phyloP scores from a whole-genome alignment of 2,113 vertebrate genomes.

The Pleuronectes platessa region DNA sequence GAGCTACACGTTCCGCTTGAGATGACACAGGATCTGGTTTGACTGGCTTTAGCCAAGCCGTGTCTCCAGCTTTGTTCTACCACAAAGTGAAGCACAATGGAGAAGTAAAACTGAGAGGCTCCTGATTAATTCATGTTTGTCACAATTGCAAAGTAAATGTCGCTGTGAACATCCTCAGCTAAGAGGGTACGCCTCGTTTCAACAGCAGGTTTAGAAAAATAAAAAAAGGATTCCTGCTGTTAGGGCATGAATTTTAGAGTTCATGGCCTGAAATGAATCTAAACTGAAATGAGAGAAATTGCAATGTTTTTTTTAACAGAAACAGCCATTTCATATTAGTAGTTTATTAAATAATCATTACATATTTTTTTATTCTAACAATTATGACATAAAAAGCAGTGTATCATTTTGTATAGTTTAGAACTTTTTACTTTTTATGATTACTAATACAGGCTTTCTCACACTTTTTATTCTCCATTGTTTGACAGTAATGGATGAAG shows the following conservation, averaged over 20 bases:
- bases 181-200: constrained; percentile 20
- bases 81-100: constrained; percentile 42
- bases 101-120: constrained; percentile 47
- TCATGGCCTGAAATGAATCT: background rate
- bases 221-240: constrained; percentile 18
- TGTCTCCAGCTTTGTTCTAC: constrained; percentile 68
- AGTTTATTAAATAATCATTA: constrained; percentile 6
- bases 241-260: constrained; percentile 12
- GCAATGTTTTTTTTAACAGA: background rate
- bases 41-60: constrained; percentile 59
- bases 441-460: constrained; percentile 41
- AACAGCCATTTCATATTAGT: background rate
- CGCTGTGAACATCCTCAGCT: constrained; percentile 59
- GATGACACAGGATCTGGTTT: constrained; percentile 54
- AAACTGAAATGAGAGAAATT: constrained; percentile 1
- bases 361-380: background rate
- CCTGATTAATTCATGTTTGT: constrained; percentile 77
- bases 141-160: constrained; percentile 70
- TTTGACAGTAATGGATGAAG: constrained; percentile 93
- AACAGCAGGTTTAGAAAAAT: constrained; percentile 23
- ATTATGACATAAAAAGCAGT: background rate
- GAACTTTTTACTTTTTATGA: background rate
- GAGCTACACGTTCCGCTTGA: constrained; percentile 34
- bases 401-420: background rate
- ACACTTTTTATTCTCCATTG: constrained; percentile 84